phyloP scores from a whole-genome alignment of 2,888 invertebrate species.

The Rotaria socialis region DNA sequence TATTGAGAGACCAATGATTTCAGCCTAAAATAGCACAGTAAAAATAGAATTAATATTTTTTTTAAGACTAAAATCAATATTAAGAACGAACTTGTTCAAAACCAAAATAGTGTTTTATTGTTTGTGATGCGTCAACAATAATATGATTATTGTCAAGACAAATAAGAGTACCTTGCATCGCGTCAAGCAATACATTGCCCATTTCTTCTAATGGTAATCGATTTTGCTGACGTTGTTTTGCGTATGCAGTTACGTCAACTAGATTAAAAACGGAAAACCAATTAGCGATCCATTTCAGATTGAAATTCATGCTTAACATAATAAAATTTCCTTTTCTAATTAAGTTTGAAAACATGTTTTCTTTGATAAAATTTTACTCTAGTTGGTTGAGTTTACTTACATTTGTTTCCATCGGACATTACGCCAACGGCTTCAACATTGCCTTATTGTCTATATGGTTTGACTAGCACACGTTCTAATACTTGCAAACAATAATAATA shows the following conservation, averaged over 20 bases:
- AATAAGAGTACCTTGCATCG: neutral
- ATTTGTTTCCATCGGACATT: conserved; percentile 36
- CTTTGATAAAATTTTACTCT: no score
- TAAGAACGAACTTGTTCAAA: neutral
- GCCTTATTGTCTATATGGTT: neutral
- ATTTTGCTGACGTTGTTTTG: conserved; percentile 22
- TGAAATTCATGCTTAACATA: no score
- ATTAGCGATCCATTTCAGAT: no score
- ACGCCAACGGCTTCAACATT: neutral
- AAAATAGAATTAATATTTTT: neutral
- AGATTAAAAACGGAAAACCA: neutral
- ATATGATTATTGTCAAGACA: conserved; percentile 33
- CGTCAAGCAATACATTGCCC: conserved; percentile 30
- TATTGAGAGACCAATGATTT: conserved; percentile 11
- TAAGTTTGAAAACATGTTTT: no score
- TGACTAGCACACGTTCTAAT: neutral
- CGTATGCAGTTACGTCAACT: conserved; percentile 1
- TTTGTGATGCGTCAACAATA: conserved; percentile 8
- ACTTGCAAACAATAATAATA: neutral
- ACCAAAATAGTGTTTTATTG: conserved; percentile 6
- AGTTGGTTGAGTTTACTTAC: neutral
- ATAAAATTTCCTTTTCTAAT: no score
- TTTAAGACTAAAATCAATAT: neutral
- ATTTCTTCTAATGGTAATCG: conserved; percentile 25
- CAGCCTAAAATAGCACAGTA: neutral